Evolutionary conservation across 1,140 invertebrate genomes (phyloP).

Genomic region (Leptopilina boulardi): DNA sequence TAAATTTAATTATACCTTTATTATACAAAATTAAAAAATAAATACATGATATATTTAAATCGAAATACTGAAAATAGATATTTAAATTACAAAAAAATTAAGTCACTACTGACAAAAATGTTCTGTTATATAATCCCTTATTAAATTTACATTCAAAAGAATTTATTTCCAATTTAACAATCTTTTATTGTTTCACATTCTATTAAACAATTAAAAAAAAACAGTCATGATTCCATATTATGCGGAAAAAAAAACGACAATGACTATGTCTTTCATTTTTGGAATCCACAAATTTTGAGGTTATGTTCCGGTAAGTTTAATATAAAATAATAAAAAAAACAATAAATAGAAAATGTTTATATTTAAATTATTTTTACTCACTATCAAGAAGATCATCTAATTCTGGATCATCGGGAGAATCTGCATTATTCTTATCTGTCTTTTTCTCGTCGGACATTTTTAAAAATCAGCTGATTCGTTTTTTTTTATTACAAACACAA

Average conservation of each 20-base stretch:
- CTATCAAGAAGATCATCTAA: conserved; percentile 75
- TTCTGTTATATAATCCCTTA: too few relatives aligned
- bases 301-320: conserved; percentile 40
- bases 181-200: too few relatives aligned
- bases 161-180: too few relatives aligned
- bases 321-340: too few relatives aligned
- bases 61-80: too few relatives aligned
- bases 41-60: too few relatives aligned
- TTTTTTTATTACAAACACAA: background rate
- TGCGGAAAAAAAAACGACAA: background rate
- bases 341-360: too few relatives aligned
- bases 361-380: conserved; percentile 57
- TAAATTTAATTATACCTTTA: background rate
- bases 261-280: background rate
- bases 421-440: conserved; percentile 43
- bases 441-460: conserved; percentile 66
- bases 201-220: too few relatives aligned
- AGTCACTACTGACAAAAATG: too few relatives aligned
- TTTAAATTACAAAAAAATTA: too few relatives aligned
- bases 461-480: conserved; percentile 41
- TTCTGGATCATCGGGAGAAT: conserved; percentile 67
- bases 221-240: too few relatives aligned
- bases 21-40: background rate
- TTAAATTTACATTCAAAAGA: too few relatives aligned
- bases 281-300: conserved; percentile 27